Evolutionary conservation across 1,140 invertebrate species (phyloP), one percentile per base, ranked within the genome.

Genomic region (Oedothorax gibbosus): DNA sequence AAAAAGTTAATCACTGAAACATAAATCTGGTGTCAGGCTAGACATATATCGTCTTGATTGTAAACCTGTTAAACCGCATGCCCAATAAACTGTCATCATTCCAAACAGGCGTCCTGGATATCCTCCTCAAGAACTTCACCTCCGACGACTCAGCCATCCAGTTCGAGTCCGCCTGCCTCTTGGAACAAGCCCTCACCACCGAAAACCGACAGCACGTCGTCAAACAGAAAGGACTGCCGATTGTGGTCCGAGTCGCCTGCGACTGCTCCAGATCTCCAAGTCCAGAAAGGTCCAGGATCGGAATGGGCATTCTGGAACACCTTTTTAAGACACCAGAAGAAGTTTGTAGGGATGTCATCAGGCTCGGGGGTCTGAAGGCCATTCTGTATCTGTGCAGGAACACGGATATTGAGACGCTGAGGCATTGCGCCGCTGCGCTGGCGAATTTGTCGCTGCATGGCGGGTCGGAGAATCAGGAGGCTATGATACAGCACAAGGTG

Each of bases 251-350:
- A 50, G 96, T 97, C 5, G 97, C 97, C 10, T 96, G 96, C 88
- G 93, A 94, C 11, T 83, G 86, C 56, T 53, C 69, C 21, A 84
- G 49, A 35, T 84, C 86, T 7, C 83, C 83, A 11, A 56, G 60
- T 50, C 56, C 75, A 3, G 73, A 73, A 14, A 95, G 99, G 89
- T 94, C 97, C 2, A 91, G 97, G 88, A 95, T 98, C 11, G 96
- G 96, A n/a, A 98, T 97, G 7, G 98, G 93, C 92, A 97, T 99
- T 79, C 91, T 99, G 86, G 97, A 99, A 89, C 97, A 98, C 90
- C 91, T 99, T 73, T 99, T 99, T 91, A 99, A 99, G 91, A 97
- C 99, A 90, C 97, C 95, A 87, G 97, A 99, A 90, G 95, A 94
- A 68, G 98, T 97, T 0, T 99, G 97, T 89, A 96, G 95, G 94